Conservation (phyloP, 2,113 vertebrate genomes). For the Tilapia sparmanii region DNA sequence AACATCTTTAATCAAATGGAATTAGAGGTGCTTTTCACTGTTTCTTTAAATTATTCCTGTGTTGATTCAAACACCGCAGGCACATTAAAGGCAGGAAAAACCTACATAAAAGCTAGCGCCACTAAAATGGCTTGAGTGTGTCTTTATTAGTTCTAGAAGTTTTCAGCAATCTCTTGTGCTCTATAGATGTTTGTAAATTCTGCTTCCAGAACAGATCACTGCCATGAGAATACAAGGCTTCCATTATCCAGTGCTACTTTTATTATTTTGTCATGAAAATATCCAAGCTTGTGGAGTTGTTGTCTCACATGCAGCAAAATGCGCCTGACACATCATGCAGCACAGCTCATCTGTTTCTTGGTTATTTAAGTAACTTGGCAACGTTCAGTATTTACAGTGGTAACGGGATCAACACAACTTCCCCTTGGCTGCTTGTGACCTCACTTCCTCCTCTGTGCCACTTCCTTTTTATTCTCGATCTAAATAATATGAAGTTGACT, state of each 20-base stretch:
- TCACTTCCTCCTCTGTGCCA: conserved; percentile 15
- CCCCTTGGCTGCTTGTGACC: conserved; percentile 1
- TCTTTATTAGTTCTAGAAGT: background rate
- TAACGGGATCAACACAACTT: conserved; percentile 1
- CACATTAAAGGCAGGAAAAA: background rate
- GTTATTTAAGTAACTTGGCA: background rate
- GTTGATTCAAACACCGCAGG: background rate
- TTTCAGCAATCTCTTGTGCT: background rate
- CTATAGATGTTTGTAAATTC: background rate
- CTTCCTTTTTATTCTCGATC: background rate
- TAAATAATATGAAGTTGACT: background rate
- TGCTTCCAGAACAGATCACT: background rate
- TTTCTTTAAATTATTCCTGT: background rate
- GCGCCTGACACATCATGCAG: background rate
- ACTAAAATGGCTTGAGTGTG: background rate
- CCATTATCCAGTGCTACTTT: background rate
- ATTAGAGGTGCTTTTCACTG: background rate
- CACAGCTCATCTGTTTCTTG: background rate
- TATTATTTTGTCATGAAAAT: background rate
- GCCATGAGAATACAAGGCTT: background rate
- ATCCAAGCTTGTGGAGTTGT: background rate
- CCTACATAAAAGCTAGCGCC: background rate
- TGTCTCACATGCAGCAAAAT: background rate
- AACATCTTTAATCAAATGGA: background rate
- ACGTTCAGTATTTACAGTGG: background rate